A percentile compares a stretch with the other conserved stretches of the same genome.
Evolutionary conservation across 2,888 invertebrate genomes (phyloP).

Genomic region (Zygothrica quintamaculata): DNA sequence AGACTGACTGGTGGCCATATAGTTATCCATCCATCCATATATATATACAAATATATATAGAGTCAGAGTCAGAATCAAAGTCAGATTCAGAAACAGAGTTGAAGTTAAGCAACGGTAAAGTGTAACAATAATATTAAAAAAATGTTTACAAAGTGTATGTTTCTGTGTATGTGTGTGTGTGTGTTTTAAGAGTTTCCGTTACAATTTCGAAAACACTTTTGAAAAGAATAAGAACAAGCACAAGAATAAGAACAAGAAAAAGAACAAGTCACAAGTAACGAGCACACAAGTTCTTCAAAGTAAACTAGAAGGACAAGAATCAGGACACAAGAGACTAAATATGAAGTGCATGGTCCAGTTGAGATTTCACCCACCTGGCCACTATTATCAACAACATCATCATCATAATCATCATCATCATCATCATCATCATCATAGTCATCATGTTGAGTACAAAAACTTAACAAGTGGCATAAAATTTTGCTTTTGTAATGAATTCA

Average conservation of each 20-base stretch:
- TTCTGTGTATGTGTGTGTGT: conserved; percentile 40
- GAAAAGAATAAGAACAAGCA: conserved; percentile 57
- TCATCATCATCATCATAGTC: conserved; percentile 1
- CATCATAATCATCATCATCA: conserved; percentile 1
- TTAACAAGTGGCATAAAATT: conserved; percentile 63
- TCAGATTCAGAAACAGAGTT: conserved; percentile 35
- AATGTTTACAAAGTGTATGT: conserved; percentile 11
- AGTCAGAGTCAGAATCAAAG: conserved; percentile 14
- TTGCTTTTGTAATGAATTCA: conserved; percentile 67
- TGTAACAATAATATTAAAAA: conserved; percentile 54
- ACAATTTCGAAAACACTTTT: conserved; percentile 65
- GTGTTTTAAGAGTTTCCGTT: conserved; percentile 72
- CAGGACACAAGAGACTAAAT: conserved; percentile 5
- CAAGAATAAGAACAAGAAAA: conserved; percentile 11
- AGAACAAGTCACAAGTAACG: conserved; percentile 69
- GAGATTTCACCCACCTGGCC: conserved; percentile 44
- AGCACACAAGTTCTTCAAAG: conserved; percentile 58
- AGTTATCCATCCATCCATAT: conserved; percentile 13
- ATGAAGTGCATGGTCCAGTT: conserved; percentile 40
- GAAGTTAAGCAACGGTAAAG: conserved; percentile 66
- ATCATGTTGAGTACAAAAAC: conserved; percentile 33
- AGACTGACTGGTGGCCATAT: conserved; percentile 36
- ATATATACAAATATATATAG: conserved; percentile 22
- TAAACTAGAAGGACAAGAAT: conserved; percentile 8
- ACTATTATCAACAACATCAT: background rate